Evolutionary conservation across 2,797 vertebrate species (phyloP), one percentile per base, ranked within the genome.

Genomic region (Hephaestus fuliginosus): DNA sequence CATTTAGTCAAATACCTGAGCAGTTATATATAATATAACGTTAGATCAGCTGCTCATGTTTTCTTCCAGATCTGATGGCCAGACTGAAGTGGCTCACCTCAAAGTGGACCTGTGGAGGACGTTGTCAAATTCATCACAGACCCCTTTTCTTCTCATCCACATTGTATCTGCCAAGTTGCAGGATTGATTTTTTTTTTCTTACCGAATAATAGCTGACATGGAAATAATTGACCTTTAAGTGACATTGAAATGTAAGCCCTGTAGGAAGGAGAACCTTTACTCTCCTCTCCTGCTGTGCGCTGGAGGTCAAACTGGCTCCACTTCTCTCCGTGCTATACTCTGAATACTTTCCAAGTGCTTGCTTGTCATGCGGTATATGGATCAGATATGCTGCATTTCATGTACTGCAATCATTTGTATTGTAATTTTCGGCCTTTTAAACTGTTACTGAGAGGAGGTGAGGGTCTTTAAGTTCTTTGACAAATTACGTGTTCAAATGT

Each of bases 271-370:
- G 15, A 14, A 39, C 2, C 22, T 65, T 30, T 78, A 39, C 25
- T 46, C 33, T 17, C n/a, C 66, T 76, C 44, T 39, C 36, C 36
- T 39, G 36, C 71, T 70, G 67, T 64, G 65, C 56, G 55, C 28
- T 64, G 67, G 80, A 86, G 68, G 81, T 87, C 73, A 86, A 52
- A 73, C 69, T 69, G 70, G 52, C 70, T 87, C 66, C 77, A 72
- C 51, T 65, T 66, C 56, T 71, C 70, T 82, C 46, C 10, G 53
- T 58, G 70, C 52, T 82, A 30, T 17, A n/a, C 25, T 55, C 5
- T 36, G 36, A 8, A 13, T 17, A 51, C 17, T 8, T 33, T 18
- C 17, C 20, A 10, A 55, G 7, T 53, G 49, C 49, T 41, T 22
- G 41, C n/a, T 52, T 51, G 10, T 41, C 30, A 20, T 17, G 22